Percentiles rank a stretch among this genome's conserved stretches.
Conservation (phyloP, 2,797 vertebrate genomes). For the Spondyliosoma cantharus region DNA sequence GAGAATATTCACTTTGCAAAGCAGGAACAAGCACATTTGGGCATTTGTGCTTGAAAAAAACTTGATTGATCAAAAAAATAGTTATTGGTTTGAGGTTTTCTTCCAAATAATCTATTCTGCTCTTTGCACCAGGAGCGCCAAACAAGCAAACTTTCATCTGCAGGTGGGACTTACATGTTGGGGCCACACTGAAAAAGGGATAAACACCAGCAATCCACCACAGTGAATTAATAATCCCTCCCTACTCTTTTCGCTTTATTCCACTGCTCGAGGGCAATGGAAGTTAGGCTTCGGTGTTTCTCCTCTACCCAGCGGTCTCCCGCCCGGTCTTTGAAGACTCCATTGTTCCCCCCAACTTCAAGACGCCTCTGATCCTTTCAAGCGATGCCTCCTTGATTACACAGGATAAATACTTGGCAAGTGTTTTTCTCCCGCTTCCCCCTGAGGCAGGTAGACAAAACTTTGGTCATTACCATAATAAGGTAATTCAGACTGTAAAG, state of each 20-base stretch:
- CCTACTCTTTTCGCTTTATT: constrained; percentile 49
- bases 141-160: constrained; percentile 33
- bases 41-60: neutral
- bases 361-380: constrained; percentile 56
- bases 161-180: constrained; percentile 23
- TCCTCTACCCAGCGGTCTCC: constrained; percentile 18
- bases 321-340: constrained; percentile 48
- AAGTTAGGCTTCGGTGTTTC: constrained; percentile 43
- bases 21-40: neutral
- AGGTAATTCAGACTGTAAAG: constrained; percentile 70
- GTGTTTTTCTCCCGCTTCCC: constrained; percentile 34
- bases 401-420: constrained; percentile 66
- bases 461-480: constrained; percentile 76
- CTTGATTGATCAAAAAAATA: neutral
- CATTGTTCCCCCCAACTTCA: constrained; percentile 59
- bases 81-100: neutral
- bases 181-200: constrained; percentile 45
- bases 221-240: constrained; percentile 59
- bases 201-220: constrained; percentile 43
- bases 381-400: constrained; percentile 65
- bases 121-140: neutral
- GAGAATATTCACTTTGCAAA: neutral
- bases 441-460: constrained; percentile 59
- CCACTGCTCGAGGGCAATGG: constrained; percentile 40
- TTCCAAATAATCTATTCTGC: neutral